Base-by-base conservation (phyloP, 2,797 vertebrate species). In the Eulemur rubriventer region DNA sequence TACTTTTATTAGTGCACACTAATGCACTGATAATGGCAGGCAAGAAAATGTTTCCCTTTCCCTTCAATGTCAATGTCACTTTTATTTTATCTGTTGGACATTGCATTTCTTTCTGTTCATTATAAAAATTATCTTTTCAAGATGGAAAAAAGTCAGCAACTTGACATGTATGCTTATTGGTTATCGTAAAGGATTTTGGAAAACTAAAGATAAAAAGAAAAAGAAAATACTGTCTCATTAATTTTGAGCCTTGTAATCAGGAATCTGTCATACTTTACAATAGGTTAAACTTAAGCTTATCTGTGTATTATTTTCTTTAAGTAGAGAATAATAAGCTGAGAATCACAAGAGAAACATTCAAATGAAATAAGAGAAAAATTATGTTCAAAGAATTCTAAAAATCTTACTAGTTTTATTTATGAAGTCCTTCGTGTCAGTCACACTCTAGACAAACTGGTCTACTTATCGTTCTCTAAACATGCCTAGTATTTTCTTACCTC, bases 371-470 rank as follows among this genome's bases (percentile, higher is more conserved):
- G 24, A 70, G n/a, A 69, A 83, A 86, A 76, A 87, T 22, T 33
- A 83, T 63, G n/a, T 35, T 92, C 12, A 57, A 79, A 81, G 35
- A 73, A 59, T 38, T 96, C 83, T 57, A 96, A 72, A 81, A 96
- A 75, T 41, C n/a, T 73, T 65, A 50, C 35, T 73, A 55, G 61
- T 72, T 85, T 78, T 72, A 81, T 87, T 61, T 50, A 73, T 70
- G 33, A 92, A 63, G 30, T 63, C 43, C 59, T 90, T 52, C 75
- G 35, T 82, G 43, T 59, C 84, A 89, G 35, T 52, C 82, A 57
- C 3, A 30, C 7, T 73, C 78, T 38, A 55, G 48, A 90, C 46
- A 88, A 93, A 82, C 38, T 55, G 48, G 35, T 65, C 73, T 38
- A 76, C 26, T 92, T 78, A 63, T 0, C 92, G 6, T 63, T 96